Evolutionary conservation across 2,888 invertebrate species (phyloP), one percentile per base, ranked within the genome.

Genomic region (Idaea dimidiata): DNA sequence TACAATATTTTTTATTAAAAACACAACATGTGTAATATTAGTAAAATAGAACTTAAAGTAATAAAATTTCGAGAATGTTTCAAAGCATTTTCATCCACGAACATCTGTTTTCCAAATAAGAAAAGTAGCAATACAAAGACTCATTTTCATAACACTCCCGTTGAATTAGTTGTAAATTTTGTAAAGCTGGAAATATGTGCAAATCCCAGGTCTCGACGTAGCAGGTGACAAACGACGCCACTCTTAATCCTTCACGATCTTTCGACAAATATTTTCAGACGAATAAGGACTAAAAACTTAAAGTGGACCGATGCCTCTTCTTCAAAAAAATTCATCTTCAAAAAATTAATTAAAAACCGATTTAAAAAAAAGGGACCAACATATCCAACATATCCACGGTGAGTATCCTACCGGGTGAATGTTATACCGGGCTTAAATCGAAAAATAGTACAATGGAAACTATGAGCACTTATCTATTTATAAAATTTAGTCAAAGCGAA

Each of bases 191-290:
- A 56, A 56, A 56, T 18, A 18, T 56, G 56, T 56, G 54, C 54
- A 56, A 56, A 56, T 56, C 56, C 56, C 18, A 56, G 56, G 56
- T 56, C 18, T 56, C 69, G 33, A 66, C 65, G 67, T 68, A 71
- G 75, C 67, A 66, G 67, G 62, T 66, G 66, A 69, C 62, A 68
- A 68, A 67, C 68, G 65, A 58, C 60, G 57, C 57, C 17, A 57
- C 54, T 62, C 65, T 60, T 69, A 66, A 69, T 66, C 63, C 66
- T 62, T 7, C n/a, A 62, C 54, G 66, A 69, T 70, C 67, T 68
- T 66, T 64, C 59, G 24, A 60, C 65, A 72, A 72, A 24, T 24
- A 24, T 24, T 24, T 24, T 24, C 1, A 5, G 24, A 24, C 24
- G 24, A 24, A 43, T 14, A 10, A 7, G 43, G 43, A 43, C 6